Evolutionary conservation across 2,888 invertebrate genomes (phyloP).

Genomic region (Tiphia femorata): DNA sequence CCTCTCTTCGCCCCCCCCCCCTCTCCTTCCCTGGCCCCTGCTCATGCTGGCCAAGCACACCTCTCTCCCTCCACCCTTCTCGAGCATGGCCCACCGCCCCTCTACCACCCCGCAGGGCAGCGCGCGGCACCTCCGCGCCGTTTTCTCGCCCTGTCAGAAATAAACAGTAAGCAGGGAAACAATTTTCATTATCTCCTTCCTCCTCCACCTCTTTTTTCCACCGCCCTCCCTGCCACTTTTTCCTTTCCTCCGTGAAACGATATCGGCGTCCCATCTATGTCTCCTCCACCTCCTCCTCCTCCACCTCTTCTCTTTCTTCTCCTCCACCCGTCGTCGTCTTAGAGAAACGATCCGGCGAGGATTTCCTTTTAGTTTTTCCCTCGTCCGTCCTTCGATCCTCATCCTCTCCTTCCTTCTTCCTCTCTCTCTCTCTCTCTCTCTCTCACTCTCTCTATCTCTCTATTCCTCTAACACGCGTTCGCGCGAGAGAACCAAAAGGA

Average conservation of each 20-base stretch:
- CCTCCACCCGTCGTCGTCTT: no score
- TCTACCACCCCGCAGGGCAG: no score
- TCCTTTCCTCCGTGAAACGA: background rate
- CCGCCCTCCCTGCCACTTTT: background rate
- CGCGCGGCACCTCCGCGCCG: no score
- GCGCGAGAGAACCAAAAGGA: constrained; percentile 13
- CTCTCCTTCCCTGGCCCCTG: background rate
- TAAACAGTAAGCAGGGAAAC: background rate
- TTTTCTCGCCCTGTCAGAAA: background rate
- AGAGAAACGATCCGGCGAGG: no score
- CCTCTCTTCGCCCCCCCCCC: background rate
- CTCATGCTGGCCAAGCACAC: background rate
- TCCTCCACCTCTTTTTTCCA: background rate
- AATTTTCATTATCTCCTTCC: background rate
- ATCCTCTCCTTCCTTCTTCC: background rate
- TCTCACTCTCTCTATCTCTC: background rate
- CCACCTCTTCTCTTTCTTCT: background rate
- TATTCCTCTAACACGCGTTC: no score
- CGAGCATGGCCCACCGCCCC: no score
- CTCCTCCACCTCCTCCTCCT: background rate
- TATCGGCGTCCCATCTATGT: background rate
- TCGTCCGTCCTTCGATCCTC: background rate
- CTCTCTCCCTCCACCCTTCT: no score
- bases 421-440: background rate
- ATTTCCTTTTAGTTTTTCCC: no score